Conservation (phyloP, 1,140 invertebrate species). For the Tenebrio molitor region DNA sequence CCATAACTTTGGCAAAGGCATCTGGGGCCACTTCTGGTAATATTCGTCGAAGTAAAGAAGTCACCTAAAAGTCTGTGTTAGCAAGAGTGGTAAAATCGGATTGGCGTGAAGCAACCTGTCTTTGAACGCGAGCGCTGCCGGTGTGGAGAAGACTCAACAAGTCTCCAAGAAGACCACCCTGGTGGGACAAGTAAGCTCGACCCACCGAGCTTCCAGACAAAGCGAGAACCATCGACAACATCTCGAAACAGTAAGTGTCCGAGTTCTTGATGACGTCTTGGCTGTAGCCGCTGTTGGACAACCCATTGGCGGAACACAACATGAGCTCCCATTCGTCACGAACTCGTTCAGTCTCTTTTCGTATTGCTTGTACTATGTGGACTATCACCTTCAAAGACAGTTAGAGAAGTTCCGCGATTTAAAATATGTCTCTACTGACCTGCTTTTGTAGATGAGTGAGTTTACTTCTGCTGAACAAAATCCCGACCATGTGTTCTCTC, state of each 20-base stretch:
- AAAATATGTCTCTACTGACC: slow-evolving; percentile 68
- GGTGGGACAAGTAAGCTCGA: slow-evolving; percentile 89
- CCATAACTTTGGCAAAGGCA: slow-evolving; percentile 76
- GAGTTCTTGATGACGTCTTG: slow-evolving; percentile 71
- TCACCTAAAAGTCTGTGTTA: slow-evolving; percentile 70
- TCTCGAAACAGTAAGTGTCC: slow-evolving; percentile 98
- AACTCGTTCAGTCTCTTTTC: slow-evolving; percentile 86
- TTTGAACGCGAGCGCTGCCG: slow-evolving; percentile 92
- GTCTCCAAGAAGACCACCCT: slow-evolving; percentile 86
- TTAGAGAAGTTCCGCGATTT: too few relatives aligned
- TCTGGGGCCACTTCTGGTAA: slow-evolving; percentile 85
- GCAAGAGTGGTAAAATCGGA: not conserved
- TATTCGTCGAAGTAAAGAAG: slow-evolving; percentile 83
- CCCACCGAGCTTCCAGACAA: slow-evolving; percentile 94
- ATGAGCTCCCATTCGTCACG: slow-evolving; percentile 89
- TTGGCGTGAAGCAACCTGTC: slow-evolving; percentile 75
- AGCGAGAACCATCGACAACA: slow-evolving; percentile 94
- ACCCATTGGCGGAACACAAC: slow-evolving; percentile 52
- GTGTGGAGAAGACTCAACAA: slow-evolving; percentile 91
- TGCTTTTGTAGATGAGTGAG: slow-evolving; percentile 95
- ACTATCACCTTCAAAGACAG: slow-evolving; percentile 80
- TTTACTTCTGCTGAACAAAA: slow-evolving; percentile 94
- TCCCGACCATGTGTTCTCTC: slow-evolving; percentile 96
- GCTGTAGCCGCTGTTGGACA: slow-evolving; percentile 57
- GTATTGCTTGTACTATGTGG: slow-evolving; percentile 94